Evolutionary conservation across 1,140 invertebrate species (phyloP).

Genomic region (Danaus plexippus): DNA sequence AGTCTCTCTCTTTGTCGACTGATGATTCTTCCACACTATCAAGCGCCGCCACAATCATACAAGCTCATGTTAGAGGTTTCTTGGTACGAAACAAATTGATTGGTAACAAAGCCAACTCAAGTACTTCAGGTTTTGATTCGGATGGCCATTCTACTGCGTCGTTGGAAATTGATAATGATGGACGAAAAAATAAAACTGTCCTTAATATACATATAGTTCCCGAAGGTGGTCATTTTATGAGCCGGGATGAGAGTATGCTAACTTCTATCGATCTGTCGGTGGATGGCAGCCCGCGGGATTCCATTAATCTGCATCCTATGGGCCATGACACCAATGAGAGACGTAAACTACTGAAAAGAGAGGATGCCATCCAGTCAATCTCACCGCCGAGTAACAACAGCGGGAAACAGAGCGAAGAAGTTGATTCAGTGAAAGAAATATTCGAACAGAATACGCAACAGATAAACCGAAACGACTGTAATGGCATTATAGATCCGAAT

Average conservation of each 20-base stretch:
- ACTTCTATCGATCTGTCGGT: constrained; percentile 58
- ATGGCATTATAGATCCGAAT: no score
- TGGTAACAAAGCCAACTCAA: constrained; percentile 46
- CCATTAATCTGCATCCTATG: constrained; percentile 53
- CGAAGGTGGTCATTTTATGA: constrained; percentile 46
- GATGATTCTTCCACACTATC: constrained; percentile 63
- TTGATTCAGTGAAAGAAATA: constrained; percentile 50
- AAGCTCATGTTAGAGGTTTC: constrained; percentile 60
- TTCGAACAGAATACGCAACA: background rate
- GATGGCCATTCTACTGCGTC: constrained; percentile 36
- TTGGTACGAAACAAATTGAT: constrained; percentile 53
- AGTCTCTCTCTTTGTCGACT: constrained; percentile 61
- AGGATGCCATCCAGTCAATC: constrained; percentile 63
- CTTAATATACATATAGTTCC: constrained; percentile 63
- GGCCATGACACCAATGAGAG: constrained; percentile 54
- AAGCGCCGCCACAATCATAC: constrained; percentile 61
- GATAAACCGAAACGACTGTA: no score
- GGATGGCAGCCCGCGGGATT: constrained; percentile 49
- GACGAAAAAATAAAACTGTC: constrained; percentile 51
- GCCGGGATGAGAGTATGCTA: constrained; percentile 56
- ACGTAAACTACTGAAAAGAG: constrained; percentile 57
- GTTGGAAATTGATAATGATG: constrained; percentile 37
- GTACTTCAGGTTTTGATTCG: constrained; percentile 45
- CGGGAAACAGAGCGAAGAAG: constrained; percentile 55
- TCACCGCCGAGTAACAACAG: constrained; percentile 66